These are phyloP conservation scores for Apolygus lucorum DNA, from an alignment of 1,140 invertebrate species.

Conservation along the genomic window DNA sequence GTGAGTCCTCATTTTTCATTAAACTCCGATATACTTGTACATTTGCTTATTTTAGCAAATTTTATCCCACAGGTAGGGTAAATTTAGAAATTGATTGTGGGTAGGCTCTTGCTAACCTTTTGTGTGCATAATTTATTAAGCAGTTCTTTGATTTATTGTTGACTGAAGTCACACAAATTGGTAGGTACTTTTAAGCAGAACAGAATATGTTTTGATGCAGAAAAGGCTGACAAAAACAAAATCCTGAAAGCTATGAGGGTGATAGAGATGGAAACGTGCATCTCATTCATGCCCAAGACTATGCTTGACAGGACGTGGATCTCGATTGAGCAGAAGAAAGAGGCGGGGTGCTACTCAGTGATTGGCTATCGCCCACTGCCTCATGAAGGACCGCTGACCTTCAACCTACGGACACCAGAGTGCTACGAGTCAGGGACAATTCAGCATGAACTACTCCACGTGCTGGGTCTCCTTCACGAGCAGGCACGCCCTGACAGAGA, in stretches of 20 bases:
- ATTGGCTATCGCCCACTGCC: conserved; percentile 32
- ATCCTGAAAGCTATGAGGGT: conserved; percentile 30
- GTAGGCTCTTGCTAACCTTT: too few relatives aligned
- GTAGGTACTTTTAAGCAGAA: too few relatives aligned
- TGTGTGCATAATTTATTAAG: too few relatives aligned
- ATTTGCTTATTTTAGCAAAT: too few relatives aligned
- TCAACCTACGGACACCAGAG: conserved; percentile 33
- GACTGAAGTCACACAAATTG: too few relatives aligned
- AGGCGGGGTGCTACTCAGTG: conserved; percentile 34
- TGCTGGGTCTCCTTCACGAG: conserved; percentile 43
- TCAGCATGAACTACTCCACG: conserved; percentile 43
- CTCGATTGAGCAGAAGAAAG: conserved; percentile 26
- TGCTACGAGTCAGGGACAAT: conserved; percentile 39
- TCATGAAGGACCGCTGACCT: conserved; percentile 24
- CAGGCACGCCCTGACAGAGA: conserved; percentile 42
- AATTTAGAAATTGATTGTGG: too few relatives aligned
- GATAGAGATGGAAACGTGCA: conserved; percentile 38
- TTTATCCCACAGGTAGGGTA: too few relatives aligned
- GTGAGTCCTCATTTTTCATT: too few relatives aligned
- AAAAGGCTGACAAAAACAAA: conserved; percentile 20
- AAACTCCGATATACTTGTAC: too few relatives aligned
- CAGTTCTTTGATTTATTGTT: too few relatives aligned
- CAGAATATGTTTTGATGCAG: conserved; percentile 17
- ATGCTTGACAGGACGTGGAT: conserved; percentile 39
- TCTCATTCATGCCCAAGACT: conserved; percentile 39